Evolutionary conservation across 2,888 invertebrate species (phyloP).

Genomic region (Ligdia adustata): DNA sequence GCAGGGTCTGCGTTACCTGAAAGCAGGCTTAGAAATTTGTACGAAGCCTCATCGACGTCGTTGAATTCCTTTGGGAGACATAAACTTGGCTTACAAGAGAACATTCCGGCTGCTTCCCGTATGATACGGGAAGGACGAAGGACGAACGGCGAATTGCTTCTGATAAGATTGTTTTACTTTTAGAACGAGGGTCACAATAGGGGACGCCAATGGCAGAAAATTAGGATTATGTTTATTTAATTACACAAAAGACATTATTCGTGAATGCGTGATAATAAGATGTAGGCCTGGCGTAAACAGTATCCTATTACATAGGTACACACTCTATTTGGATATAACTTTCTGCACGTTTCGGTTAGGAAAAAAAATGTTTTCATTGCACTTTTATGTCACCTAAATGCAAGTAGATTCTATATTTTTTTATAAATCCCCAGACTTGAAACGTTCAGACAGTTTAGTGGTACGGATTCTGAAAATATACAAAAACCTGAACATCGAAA

Average conservation of each 20-base stretch:
- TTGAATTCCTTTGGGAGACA: slow-evolving; percentile 12
- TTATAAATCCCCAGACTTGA: too few species aligned
- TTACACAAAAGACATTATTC: slow-evolving; percentile 16
- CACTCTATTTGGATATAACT: slow-evolving; percentile 2
- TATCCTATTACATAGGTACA: slow-evolving; percentile 8
- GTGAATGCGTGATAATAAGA: slow-evolving; percentile 14
- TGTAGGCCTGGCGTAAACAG: slow-evolving; percentile 5
- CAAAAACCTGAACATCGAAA: too few species aligned
- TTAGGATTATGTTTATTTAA: slow-evolving; percentile 28
- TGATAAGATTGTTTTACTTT: slow-evolving; percentile 23
- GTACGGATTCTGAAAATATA: too few species aligned
- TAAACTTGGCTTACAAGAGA: slow-evolving; percentile 14
- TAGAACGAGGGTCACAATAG: slow-evolving; percentile 23
- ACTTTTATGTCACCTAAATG: too few species aligned
- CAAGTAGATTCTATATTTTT: too few species aligned
- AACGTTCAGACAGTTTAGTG: too few species aligned
- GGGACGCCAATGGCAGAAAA: slow-evolving; percentile 18
- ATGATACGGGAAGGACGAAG: slow-evolving; percentile 19
- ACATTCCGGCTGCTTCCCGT: slow-evolving; percentile 25
- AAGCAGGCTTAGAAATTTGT: slow-evolving; percentile 27
- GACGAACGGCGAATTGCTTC: slow-evolving; percentile 16
- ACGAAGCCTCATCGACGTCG: slow-evolving; percentile 27
- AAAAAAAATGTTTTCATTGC: too few species aligned
- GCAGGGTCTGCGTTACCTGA: slow-evolving; percentile 21
- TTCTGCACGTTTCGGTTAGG: too few species aligned